phyloP scores from a whole-genome alignment of 2,113 vertebrate species.

The Melanerpes formicivorus region DNA sequence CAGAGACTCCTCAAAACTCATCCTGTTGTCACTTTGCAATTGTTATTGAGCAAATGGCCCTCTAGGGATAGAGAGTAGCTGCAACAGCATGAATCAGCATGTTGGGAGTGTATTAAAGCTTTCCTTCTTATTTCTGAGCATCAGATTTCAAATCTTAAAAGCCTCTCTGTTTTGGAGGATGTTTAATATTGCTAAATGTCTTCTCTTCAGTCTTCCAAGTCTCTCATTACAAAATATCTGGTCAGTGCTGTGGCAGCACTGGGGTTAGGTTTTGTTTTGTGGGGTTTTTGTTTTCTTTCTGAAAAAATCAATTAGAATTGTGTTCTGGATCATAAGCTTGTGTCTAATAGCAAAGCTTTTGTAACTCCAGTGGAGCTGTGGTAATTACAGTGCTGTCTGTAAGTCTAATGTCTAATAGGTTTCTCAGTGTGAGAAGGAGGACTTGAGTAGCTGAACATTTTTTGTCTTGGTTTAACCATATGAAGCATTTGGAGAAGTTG shows the following conservation, averaged over 20 bases:
- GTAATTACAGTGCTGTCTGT: not conserved
- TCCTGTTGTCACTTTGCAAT: not conserved
- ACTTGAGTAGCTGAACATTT: not conserved
- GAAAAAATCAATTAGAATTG: not conserved
- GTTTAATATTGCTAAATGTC: not conserved
- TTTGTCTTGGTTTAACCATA: not conserved
- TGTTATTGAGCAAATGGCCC: not conserved
- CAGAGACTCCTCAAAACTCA: not conserved
- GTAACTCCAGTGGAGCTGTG: not conserved
- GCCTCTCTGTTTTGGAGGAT: not conserved
- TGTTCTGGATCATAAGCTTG: not conserved
- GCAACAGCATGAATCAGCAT: not conserved
- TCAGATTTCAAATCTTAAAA: not conserved
- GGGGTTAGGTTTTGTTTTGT: not conserved
- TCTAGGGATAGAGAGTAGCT: not conserved
- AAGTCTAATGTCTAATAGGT: not conserved
- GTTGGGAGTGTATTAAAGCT: not conserved
- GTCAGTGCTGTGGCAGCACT: not conserved
- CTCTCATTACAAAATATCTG: not conserved
- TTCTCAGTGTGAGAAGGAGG: not conserved
- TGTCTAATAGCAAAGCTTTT: not conserved
- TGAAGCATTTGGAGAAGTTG: not conserved
- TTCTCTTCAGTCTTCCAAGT: not conserved
- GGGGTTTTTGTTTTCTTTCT: no score
- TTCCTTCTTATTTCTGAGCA: slow-evolving; percentile 10